Conservation (phyloP, 2,888 invertebrate genomes). For the Opisthograptis luteolata region DNA sequence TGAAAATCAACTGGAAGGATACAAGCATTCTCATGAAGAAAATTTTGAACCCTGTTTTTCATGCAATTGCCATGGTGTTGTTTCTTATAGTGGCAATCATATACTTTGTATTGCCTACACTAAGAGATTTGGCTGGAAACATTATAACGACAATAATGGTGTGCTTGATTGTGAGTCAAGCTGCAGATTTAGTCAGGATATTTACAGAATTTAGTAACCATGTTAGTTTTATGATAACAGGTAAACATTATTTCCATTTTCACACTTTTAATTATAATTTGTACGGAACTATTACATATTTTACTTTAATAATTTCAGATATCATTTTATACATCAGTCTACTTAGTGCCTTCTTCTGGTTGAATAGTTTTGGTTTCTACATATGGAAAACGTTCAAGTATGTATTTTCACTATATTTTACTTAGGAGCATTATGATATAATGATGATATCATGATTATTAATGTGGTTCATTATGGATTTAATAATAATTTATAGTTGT, state of each 20-base stretch:
- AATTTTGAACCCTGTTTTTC: slow-evolving; percentile 90
- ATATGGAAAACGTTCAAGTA: slow-evolving; percentile 94
- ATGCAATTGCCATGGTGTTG: slow-evolving; percentile 88
- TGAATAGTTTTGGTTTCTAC: slow-evolving; percentile 93
- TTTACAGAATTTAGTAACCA: slow-evolving; percentile 92
- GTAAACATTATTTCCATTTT: slow-evolving; percentile 70
- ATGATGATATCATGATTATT: too few relatives aligned
- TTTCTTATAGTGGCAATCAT: slow-evolving; percentile 89
- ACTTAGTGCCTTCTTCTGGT: slow-evolving; percentile 93
- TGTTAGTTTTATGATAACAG: slow-evolving; percentile 91
- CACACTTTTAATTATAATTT: too few relatives aligned
- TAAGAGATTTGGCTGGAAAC: slow-evolving; percentile 92
- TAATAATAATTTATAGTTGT: too few relatives aligned
- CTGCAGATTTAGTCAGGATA: slow-evolving; percentile 90
- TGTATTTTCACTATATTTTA: background rate
- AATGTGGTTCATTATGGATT: too few relatives aligned
- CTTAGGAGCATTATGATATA: too few relatives aligned
- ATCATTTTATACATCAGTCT: slow-evolving; percentile 90
- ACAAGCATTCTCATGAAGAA: slow-evolving; percentile 89
- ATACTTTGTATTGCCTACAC: slow-evolving; percentile 92
- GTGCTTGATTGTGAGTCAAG: slow-evolving; percentile 90
- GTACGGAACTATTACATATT: too few relatives aligned
- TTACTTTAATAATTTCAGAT: slow-evolving; percentile 82
- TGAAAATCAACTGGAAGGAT: slow-evolving; percentile 88
- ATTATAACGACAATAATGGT: slow-evolving; percentile 92